Conservation (phyloP, 2,888 invertebrate genomes). For the Heterodera filipjevi region DNA sequence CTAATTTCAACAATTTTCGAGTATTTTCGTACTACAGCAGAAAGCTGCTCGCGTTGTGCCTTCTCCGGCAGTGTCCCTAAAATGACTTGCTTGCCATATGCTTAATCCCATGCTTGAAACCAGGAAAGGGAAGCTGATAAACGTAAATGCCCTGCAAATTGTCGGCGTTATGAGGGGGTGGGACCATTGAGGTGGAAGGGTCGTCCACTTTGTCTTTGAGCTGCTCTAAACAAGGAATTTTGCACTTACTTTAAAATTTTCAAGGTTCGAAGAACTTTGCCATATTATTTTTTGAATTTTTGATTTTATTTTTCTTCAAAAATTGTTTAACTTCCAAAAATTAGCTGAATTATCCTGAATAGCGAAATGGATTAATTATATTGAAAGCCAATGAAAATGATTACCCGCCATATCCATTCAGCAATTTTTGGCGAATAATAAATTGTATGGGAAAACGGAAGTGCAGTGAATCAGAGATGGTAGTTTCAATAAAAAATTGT, state of each 20-base stretch:
- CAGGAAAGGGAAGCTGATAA: constrained; percentile 24
- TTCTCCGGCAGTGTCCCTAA: not conserved
- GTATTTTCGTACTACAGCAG: not conserved
- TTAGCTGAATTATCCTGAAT: not conserved
- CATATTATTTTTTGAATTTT: not conserved
- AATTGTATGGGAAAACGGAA: not conserved
- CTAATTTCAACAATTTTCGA: constrained; percentile 9
- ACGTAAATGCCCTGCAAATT: constrained; percentile 29
- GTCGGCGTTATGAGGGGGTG: not conserved
- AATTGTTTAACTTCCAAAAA: not conserved
- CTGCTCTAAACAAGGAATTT: not conserved
- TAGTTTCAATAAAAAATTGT: too few species aligned
- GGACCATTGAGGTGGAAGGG: constrained; percentile 1
- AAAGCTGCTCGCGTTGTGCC: constrained; percentile 7
- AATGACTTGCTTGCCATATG: not conserved
- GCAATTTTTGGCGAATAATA: not conserved
- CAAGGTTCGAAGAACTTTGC: not conserved
- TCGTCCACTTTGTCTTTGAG: constrained; percentile 10
- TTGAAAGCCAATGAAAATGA: not conserved
- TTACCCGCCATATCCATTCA: not conserved
- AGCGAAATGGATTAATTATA: not conserved
- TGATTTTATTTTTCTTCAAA: constrained; percentile 2
- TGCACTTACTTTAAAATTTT: not conserved
- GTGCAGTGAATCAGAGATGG: not conserved
- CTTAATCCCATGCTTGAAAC: not conserved